Evolutionary conservation across 2,113 vertebrate genomes (phyloP).

Genomic region (Lynx canadensis): DNA sequence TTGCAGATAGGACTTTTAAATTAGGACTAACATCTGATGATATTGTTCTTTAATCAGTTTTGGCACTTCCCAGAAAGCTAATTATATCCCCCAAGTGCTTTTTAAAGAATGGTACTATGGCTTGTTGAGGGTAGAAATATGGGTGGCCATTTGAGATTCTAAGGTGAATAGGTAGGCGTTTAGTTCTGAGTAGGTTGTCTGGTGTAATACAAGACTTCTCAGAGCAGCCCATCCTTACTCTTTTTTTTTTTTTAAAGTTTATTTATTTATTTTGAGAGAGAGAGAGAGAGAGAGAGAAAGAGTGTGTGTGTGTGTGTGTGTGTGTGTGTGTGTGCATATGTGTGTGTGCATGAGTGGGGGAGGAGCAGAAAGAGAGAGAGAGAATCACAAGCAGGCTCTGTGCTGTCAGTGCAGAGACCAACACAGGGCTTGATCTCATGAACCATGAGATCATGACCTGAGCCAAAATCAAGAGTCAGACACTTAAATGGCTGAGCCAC

Average conservation of each 20-base stretch:
- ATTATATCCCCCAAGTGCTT: slow-evolving; percentile 49
- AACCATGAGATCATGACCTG: too few species aligned
- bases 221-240: not conserved
- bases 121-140: not conserved
- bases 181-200: slow-evolving; percentile 10
- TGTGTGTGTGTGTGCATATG: too few species aligned
- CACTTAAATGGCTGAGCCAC: too few species aligned
- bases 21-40: not conserved
- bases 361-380: too few species aligned
- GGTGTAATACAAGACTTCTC: not conserved
- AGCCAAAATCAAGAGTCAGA: too few species aligned
- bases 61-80: slow-evolving; percentile 43
- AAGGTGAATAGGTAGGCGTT: not conserved
- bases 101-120: not conserved
- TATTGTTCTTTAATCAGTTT: slow-evolving; percentile 48
- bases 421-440: too few species aligned
- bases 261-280: not conserved
- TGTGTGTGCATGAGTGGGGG: too few species aligned
- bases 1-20: not conserved
- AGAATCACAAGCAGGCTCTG: too few species aligned
- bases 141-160: slow-evolving; percentile 7
- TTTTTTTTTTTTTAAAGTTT: not conserved
- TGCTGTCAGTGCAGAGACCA: too few species aligned
- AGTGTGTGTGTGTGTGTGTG: too few species aligned
- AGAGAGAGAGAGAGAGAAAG: too few species aligned